Base-by-base conservation (phyloP, 2,888 invertebrate genomes). In the Mimachlamys varia region DNA sequence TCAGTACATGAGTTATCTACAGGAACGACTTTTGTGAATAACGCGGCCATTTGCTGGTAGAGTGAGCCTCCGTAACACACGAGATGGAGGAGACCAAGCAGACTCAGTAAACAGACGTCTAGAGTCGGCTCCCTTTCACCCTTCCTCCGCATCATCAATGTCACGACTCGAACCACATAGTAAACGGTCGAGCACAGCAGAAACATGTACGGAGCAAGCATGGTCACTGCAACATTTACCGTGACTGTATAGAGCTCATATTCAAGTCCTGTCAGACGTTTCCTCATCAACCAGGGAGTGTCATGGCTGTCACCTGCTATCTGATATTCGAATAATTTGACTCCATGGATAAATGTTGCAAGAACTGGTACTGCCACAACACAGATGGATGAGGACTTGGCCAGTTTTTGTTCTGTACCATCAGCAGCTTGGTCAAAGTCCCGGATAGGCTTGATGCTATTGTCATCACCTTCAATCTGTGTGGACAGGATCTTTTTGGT, bases 191-290 rank as follows among this genome's bases (percentile, higher is more conserved):
- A 76, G 27, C 27, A 22, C 76, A 76, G 13, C 13, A 76, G 76
- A 76, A 76, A 76, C 76, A 76, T 76, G 76, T 76, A 76, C 13
- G 76, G 76, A 76, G 76, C 76, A 33, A 76, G 27, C 15, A 33
- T 76, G 76, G 76, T 76, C 76, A 76, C 76, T 15, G 76, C 76
- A 15, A 76, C 27, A 22, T 76, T 76, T 27, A 22, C 33, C 4
- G 22, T 76, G 33, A 15, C 76, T 22, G 76, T 76, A 15, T 76
- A 76, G 13, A 76, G 76, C 22, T 76, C 76, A 33, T 76, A 76
- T 33, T 15, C 76, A 33, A 76, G 27, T 33, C 76, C 76, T 27
- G 27, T 76, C 12, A 76, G 33, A 33, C 76, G 76, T 33, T 15
- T 33, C 27, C 13, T 76, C 33, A 76, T 76, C 33, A 76, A 33